Percentiles rank a stretch among this genome's conserved stretches.
These are phyloP conservation scores for Minunthozetes semirufus DNA, from an alignment of 2,888 invertebrate species.

Conservation along the genomic window DNA sequence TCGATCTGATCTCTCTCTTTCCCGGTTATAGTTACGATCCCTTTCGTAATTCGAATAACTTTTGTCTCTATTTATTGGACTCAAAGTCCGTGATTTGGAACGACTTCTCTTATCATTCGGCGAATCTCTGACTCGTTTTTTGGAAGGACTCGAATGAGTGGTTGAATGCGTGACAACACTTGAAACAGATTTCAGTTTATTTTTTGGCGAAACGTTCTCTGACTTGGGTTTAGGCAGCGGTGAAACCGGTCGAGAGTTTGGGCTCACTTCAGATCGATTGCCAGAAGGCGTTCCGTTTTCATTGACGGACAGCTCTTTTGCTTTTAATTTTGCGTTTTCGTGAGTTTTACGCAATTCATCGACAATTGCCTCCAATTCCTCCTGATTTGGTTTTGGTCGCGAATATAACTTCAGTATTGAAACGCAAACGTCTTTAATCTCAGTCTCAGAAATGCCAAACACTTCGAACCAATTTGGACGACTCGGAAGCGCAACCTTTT, in stretches of 20 bases:
- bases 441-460: constrained; percentile 73
- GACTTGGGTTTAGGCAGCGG: background rate
- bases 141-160: background rate
- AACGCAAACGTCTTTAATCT: constrained; percentile 73
- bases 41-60: background rate
- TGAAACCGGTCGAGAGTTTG: background rate
- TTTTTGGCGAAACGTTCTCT: constrained; percentile 2
- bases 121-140: background rate
- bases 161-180: background rate
- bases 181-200: background rate
- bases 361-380: constrained; percentile 65
- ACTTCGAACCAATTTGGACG: constrained; percentile 82
- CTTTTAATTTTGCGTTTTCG: constrained; percentile 56
- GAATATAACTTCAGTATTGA: constrained; percentile 76
- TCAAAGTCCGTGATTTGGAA: constrained; percentile 10
- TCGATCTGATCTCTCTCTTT: background rate
- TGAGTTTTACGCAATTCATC: constrained; percentile 66
- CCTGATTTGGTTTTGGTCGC: constrained; percentile 67
- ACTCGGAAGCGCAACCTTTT: constrained; percentile 66
- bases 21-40: background rate
- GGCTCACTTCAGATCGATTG: constrained; percentile 14
- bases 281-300: constrained; percentile 46
- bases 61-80: constrained; percentile 10
- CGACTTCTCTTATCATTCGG: background rate
- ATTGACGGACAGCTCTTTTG: constrained; percentile 44